Evolutionary conservation across 2,797 vertebrate genomes (phyloP).

Genomic region (Taeniopygia guttata): DNA sequence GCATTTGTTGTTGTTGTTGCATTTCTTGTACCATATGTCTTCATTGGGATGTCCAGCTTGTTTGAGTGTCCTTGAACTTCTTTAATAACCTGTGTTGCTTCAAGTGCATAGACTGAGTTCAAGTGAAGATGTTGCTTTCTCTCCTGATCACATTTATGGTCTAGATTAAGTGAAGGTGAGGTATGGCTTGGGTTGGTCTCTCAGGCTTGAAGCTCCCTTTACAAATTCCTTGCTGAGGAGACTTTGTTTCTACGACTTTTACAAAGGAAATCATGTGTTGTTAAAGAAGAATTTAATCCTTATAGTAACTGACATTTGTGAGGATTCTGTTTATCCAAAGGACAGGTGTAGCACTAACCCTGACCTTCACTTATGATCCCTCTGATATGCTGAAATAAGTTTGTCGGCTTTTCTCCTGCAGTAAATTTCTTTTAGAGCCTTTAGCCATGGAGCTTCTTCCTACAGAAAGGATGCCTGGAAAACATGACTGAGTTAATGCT

Average conservation of each 20-base stretch:
- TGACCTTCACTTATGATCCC: neutral
- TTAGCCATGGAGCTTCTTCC: neutral
- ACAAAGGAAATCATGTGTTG: neutral
- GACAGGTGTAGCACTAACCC: neutral
- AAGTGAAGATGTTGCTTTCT: neutral
- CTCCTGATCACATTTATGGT: neutral
- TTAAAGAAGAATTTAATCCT: neutral
- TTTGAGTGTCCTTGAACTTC: neutral
- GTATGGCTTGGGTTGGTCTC: neutral
- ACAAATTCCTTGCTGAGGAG: neutral
- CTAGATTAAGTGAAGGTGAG: neutral
- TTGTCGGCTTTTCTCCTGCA: neutral
- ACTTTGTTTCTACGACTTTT: neutral
- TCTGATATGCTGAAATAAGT: neutral
- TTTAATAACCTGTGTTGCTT: neutral
- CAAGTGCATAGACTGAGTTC: neutral
- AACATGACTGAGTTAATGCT: neutral
- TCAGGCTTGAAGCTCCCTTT: neutral
- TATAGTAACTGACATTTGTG: neutral
- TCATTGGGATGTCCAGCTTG: neutral
- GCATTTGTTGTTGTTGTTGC: neutral
- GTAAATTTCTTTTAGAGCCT: neutral
- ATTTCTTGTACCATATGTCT: neutral
- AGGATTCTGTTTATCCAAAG: neutral
- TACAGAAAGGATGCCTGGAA: neutral